Percentiles rank a stretch among this genome's conserved stretches.
Evolutionary conservation across 2,888 invertebrate species (phyloP).

Genomic region (Lasioglossum vierecki): DNA sequence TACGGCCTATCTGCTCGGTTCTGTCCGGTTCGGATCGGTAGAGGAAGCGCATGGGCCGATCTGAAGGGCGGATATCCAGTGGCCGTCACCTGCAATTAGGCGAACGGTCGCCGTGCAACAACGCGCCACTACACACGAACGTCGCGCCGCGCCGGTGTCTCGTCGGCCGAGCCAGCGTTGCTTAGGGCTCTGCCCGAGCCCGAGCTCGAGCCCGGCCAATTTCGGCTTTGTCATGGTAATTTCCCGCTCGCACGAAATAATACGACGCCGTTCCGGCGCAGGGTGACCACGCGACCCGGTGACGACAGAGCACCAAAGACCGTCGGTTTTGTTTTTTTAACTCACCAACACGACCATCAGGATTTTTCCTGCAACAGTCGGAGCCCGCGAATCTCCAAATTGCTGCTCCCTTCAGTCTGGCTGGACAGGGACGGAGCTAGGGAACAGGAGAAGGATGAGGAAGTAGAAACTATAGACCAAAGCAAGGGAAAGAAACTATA

Average conservation of each 20-base stretch:
- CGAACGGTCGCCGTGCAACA: slow-evolving; percentile 61
- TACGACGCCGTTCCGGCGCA: slow-evolving; percentile 39
- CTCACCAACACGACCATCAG: too few relatives aligned
- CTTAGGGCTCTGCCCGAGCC: slow-evolving; percentile 56
- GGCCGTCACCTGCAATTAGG: slow-evolving; percentile 71
- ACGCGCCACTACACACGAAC: slow-evolving; percentile 43
- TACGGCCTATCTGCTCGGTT: neutral
- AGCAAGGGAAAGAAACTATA: too few relatives aligned
- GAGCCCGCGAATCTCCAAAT: too few relatives aligned
- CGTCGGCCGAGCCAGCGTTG: slow-evolving; percentile 41
- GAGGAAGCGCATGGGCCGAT: slow-evolving; percentile 30
- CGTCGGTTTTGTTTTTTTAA: too few relatives aligned
- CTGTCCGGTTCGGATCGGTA: slow-evolving; percentile 13
- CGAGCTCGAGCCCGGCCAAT: slow-evolving; percentile 66
- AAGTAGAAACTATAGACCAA: too few relatives aligned
- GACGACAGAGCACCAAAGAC: neutral
- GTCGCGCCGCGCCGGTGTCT: slow-evolving; percentile 35
- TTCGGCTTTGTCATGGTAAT: slow-evolving; percentile 77
- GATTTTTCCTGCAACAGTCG: too few relatives aligned
- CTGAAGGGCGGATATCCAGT: slow-evolving; percentile 62
- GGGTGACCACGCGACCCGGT: slow-evolving; percentile 7
- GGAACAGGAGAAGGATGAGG: too few relatives aligned
- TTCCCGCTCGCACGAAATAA: slow-evolving; percentile 67
- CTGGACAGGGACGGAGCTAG: too few relatives aligned
- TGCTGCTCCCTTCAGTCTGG: too few relatives aligned